Evolutionary conservation across 2,113 vertebrate species (phyloP).

Genomic region (Phodopus roborovskii): DNA sequence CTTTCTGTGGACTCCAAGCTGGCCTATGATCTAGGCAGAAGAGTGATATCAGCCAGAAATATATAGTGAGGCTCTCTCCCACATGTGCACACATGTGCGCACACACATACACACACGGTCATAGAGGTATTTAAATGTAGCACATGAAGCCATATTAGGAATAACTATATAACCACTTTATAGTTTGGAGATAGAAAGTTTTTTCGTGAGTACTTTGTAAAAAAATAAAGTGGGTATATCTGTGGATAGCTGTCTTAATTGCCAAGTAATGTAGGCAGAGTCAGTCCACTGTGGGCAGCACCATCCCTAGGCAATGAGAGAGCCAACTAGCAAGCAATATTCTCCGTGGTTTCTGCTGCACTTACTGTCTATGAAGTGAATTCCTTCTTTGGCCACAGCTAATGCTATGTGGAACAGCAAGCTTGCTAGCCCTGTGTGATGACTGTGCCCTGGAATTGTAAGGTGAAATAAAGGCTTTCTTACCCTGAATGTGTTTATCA

Average conservation of each 20-base stretch:
- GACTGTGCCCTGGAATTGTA: not conserved
- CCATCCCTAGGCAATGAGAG: not conserved
- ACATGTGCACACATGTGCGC: not conserved
- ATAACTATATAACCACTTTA: not conserved
- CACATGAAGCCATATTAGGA: not conserved
- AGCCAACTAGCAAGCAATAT: not conserved
- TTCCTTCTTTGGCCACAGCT: not conserved
- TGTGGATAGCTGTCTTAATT: not conserved
- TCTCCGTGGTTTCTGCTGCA: not conserved
- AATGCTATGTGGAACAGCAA: not conserved
- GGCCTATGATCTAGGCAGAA: not conserved
- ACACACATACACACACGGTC: not conserved
- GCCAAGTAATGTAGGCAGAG: not conserved
- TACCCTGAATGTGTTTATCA: not conserved
- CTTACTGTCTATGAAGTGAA: not conserved
- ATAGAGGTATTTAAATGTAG: not conserved
- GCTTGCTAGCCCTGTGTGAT: not conserved
- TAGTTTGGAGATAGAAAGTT: constrained; percentile 23
- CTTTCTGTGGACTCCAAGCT: not conserved
- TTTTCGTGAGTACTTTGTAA: not conserved
- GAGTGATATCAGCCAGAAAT: not conserved
- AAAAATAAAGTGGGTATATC: constrained; percentile 8
- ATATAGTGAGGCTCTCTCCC: not conserved
- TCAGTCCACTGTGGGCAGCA: not conserved
- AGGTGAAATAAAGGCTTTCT: not conserved